A percentile compares a stretch with the other conserved stretches of the same genome.
phyloP scores from a whole-genome alignment of 2,888 invertebrate genomes.

The Itoplectis maculator region DNA sequence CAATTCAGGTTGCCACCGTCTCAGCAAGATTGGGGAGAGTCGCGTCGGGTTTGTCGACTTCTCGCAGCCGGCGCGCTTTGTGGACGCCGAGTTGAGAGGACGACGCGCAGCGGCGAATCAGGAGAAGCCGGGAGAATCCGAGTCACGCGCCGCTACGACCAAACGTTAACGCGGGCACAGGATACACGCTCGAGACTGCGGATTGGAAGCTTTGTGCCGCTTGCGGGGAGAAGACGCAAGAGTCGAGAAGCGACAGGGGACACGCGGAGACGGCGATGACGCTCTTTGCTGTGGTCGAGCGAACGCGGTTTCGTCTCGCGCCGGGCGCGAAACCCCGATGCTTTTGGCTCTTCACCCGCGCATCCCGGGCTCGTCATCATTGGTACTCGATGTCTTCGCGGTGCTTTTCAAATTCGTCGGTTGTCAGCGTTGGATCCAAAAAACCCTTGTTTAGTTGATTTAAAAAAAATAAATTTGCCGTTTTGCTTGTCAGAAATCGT shows the following conservation, averaged over 20 bases:
- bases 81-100: constrained; percentile 22
- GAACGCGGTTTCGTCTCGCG: neutral
- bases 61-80: constrained; percentile 60
- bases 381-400: neutral
- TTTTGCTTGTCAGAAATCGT: too few species aligned
- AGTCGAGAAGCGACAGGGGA: constrained; percentile 3
- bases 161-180: constrained; percentile 11
- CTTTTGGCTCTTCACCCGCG: neutral
- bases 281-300: neutral
- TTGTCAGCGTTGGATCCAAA: too few species aligned
- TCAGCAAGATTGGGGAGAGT: constrained; percentile 70
- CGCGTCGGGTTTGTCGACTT: constrained; percentile 67
- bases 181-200: neutral
- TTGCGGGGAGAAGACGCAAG: too few species aligned
- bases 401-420: neutral
- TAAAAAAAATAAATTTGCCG: too few species aligned
- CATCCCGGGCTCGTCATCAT: neutral
- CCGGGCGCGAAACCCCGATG: neutral
- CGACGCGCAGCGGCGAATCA: constrained; percentile 20
- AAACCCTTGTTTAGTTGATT: too few species aligned
- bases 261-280: neutral
- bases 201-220: neutral
- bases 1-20: constrained; percentile 71
- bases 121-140: constrained; percentile 3
- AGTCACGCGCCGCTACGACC: constrained; percentile 21